phyloP scores from a whole-genome alignment of 2,113 vertebrate genomes.

The Oreamnos americanus region DNA sequence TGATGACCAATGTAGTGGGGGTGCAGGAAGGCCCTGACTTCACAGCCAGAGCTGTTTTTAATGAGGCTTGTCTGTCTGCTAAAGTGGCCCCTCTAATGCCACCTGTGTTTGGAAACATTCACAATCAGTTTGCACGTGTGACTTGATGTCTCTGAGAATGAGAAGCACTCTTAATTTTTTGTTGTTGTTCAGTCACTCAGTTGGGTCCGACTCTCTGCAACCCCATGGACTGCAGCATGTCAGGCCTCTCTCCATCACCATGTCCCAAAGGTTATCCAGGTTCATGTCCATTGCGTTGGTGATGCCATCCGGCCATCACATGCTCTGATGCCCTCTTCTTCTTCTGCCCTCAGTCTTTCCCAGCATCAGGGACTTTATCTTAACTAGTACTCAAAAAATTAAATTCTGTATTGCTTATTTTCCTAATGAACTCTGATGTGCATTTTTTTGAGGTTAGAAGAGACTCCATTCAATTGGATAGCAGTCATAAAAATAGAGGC shows the following conservation, averaged over 20 bases:
- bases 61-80: background rate
- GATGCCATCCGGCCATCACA: background rate
- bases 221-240: background rate
- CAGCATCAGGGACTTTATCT: background rate
- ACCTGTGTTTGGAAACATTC: background rate
- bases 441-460: background rate
- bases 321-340: background rate
- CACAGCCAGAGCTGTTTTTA: background rate
- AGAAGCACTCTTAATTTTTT: background rate
- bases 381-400: background rate
- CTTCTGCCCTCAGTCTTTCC: background rate
- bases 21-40: background rate
- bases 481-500: background rate
- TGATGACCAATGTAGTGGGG: background rate
- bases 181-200: background rate
- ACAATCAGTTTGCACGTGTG: background rate
- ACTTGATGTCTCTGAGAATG: background rate
- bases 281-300: background rate
- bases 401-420: background rate
- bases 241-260: background rate
- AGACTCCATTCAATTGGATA: background rate
- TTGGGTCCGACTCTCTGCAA: background rate
- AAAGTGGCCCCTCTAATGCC: background rate
- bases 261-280: background rate
- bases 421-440: background rate